Evolutionary conservation across 2,797 vertebrate species (phyloP), one percentile per base, ranked within the genome.

Genomic region (Sebastes matsubarae): DNA sequence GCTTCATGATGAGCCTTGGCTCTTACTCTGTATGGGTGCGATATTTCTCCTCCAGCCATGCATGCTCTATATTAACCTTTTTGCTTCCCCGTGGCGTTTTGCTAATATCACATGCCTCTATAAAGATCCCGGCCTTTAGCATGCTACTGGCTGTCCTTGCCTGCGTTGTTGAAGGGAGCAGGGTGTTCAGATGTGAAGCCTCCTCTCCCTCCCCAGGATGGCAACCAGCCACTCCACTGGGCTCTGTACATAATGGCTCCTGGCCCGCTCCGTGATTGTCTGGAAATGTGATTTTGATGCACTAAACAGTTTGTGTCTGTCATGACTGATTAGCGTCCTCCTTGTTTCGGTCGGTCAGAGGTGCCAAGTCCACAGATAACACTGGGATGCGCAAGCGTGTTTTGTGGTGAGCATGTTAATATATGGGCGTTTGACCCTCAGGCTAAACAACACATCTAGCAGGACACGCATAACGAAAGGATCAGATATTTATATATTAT

Each of bases 201-300:
- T 67, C 80, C 52, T 9, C 74, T 85, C 65, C 68, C 74, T 83
- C 75, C 68, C 54, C 79, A 57, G 85, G 76, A 91, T 87, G 87
- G 86, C 86, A 89, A 82, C 60, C 74, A 81, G 90, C 89, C 92
- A 88, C 80, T 83, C 82, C 75, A 73, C 79, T 72, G 74, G 85
- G 76, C 88, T 81, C 68, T 76, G 80, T 32, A 83, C 75, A 75
- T 84, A 87, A 93, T 84, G 82, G 84, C 77, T 86, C 75, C 86
- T 77, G 81, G 90, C 87, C 86, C 77, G 42, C 85, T 86, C 90
- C 85, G 80, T 87, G 86, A 91, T 93, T 89, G 88, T 92, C 92
- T 90, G 85, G 86, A 93, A 94, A 95, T 94, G 91, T 88, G 87
- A 93, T 93, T 94, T 90, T 93, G 91, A 94, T 94, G 88, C 88